Evolutionary conservation across 1,140 invertebrate species (phyloP), one percentile per base, ranked within the genome.

Genomic region (Telenomus remus): DNA sequence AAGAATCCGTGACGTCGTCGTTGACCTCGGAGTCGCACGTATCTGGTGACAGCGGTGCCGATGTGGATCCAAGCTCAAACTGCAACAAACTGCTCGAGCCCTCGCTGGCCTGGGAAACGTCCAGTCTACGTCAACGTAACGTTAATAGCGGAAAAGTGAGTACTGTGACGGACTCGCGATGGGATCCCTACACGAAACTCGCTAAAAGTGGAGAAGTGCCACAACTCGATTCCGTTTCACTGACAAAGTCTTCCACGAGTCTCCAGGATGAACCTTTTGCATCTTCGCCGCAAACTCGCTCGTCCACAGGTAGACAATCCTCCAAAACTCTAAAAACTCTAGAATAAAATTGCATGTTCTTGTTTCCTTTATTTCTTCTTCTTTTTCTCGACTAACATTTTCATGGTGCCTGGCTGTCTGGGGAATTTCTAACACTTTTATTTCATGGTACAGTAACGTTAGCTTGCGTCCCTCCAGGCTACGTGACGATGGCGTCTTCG

Each of bases 1-100:
- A 91, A 53, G 90, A 90, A 53, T 91, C 90, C 15, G 89, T 90
- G 0, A 90, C 90, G 1, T 91, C 90, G 4, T 91, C 90, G 0
- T 63, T 90, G 0, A 90, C 90, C 7, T 88, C 89, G 0, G 88
- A 89, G 12, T 89, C 89, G 11, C 89, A 90, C 12, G 85, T 90
- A 2, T 89, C 89, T 1, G 87, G 78, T 15, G 89, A 90, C 47
- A 89, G 89, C 39, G 89, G 89, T n/a, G 85, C 89, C 0, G 89
- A 90, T 50, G 85, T 88, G 2, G 88, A 90, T 78, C 85, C 86
- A 8, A 81, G 88, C 33, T 69, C 79, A 0, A 77, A 12, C 43
- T 79, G 78, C 4, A 86, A 86, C 10, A 86, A 88, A 64, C 51
- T 87, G 9, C 68, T 82, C 1, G 81, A 84, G 14, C 56, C 63